Base-by-base conservation (phyloP, 2,113 vertebrate genomes). In the Chaetodon trifascialis region DNA sequence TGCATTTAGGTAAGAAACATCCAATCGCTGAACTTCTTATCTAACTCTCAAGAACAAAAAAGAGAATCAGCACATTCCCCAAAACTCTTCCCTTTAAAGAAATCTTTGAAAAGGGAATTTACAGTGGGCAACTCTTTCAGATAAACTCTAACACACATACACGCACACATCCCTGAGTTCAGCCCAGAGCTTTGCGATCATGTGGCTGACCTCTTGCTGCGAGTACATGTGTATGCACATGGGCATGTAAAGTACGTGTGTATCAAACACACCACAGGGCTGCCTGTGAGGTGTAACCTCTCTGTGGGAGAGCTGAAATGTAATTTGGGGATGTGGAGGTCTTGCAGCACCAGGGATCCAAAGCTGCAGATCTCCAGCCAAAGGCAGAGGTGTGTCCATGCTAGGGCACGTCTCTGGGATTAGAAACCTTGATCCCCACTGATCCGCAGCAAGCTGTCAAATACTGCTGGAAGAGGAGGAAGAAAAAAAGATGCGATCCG, bases 351-450 rank as follows among this genome's bases (percentile, higher is more conserved):
- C 7, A 9, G 86, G 79, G 79, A 85, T 85, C 78, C 9, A 19
- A 81, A 81, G 84, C 88, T 63, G 60, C 79, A 79, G 76, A 78
- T 83, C 76, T 83, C 49, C 77, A 83, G 79, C 88, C 86, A 82
- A 73, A 91, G 82, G 89, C 76, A 64, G 86, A 90, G 89, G 84
- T 90, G 89, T 86, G 89, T 86, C 86, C 80, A 1, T 83, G 84
- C 81, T 60, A n/a, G 82, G 86, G 75, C 87, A 87, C 59, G 77
- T 89, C 89, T 91, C n/a, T 51, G 74, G 92, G 90, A 92, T 93
- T 92, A 93, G 70, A 82, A 80, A 86, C 88, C 87, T 90, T 92
- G 90, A 93, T 92, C 92, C 90, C 56, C 78, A 63, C 79, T 88
- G 91, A 93, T 90, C 88, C 40, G 25, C 70, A 60, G 81, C 25